phyloP scores from a whole-genome alignment of 1,140 invertebrate species.

The honey bee (Apis mellifera) region DNA sequence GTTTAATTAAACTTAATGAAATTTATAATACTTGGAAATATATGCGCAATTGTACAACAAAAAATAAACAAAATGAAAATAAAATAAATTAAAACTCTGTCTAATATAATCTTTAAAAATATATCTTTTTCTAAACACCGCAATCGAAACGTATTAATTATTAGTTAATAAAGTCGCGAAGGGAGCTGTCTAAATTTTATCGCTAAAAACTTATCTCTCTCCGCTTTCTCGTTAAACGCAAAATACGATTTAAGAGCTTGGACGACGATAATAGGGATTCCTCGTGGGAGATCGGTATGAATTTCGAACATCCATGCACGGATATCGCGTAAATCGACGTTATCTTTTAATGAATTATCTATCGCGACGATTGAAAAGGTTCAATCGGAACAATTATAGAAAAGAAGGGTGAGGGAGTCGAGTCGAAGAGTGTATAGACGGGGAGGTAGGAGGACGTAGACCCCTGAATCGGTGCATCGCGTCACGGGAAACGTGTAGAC shows the following conservation, averaged over 20 bases:
- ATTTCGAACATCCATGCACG: conserved; percentile 22
- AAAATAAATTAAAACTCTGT: not conserved
- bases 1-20: not conserved
- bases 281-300: conserved; percentile 12
- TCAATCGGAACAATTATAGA: conserved; percentile 44
- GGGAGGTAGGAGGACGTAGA: conserved; percentile 19
- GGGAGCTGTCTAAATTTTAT: not conserved
- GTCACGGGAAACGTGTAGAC: conserved; percentile 49
- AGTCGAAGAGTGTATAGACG: no score
- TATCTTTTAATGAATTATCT: conserved; percentile 62
- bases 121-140: no score
- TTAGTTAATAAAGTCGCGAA: not conserved
- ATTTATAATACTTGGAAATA: not conserved
- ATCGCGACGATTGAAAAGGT: conserved; percentile 52
- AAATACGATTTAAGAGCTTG: not conserved
- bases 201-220: not conserved
- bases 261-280: not conserved
- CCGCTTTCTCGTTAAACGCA: conserved; percentile 14
- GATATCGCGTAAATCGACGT: conserved; percentile 10
- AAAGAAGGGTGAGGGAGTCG: not conserved
- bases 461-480: conserved; percentile 41
- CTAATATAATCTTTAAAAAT: no score
- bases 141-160: no score
- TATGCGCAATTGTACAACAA: not conserved
- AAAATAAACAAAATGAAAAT: no score